Evolutionary conservation across 2,797 vertebrate species (phyloP).

Genomic region (Otolemur crassicaudatus): DNA sequence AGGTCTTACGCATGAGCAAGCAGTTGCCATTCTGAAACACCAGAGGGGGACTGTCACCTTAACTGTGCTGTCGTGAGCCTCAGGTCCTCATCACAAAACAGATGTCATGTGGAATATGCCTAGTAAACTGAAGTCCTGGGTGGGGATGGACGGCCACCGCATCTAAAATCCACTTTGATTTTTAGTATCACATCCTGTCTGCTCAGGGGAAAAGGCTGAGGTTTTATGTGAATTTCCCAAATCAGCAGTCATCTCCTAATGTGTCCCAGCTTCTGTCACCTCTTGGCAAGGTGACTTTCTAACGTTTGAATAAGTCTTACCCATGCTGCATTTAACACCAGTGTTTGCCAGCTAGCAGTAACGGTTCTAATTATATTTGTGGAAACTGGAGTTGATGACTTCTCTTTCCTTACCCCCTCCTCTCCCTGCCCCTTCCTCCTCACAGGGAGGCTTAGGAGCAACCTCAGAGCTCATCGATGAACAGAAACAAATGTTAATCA

Average conservation of each 20-base stretch:
- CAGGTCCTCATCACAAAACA: neutral
- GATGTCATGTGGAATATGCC: neutral
- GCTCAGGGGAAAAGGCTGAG: neutral
- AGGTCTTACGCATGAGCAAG: conserved; percentile 94
- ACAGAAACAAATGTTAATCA: conserved; percentile 82
- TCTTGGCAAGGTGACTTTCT: neutral
- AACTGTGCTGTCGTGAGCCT: conserved; percentile 91
- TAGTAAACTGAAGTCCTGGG: conserved; percentile 25
- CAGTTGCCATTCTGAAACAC: conserved; percentile 93
- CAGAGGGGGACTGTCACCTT: conserved; percentile 93
- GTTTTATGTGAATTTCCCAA: conserved; percentile 38
- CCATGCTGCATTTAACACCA: neutral
- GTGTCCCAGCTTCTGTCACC: neutral
- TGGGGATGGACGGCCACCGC: conserved; percentile 57
- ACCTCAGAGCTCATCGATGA: conserved; percentile 75
- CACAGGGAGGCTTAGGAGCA: conserved; percentile 67
- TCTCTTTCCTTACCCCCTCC: neutral
- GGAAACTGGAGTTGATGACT: conserved; percentile 28
- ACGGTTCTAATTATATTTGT: conserved; percentile 32
- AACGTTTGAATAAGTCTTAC: neutral
- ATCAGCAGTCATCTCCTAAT: neutral
- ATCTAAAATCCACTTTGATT: neutral
- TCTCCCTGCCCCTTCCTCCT: neutral
- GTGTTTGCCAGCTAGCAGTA: neutral
- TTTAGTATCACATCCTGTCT: neutral